Conservation (phyloP, 2,113 vertebrate species). For the Actenoides hombroni region DNA sequence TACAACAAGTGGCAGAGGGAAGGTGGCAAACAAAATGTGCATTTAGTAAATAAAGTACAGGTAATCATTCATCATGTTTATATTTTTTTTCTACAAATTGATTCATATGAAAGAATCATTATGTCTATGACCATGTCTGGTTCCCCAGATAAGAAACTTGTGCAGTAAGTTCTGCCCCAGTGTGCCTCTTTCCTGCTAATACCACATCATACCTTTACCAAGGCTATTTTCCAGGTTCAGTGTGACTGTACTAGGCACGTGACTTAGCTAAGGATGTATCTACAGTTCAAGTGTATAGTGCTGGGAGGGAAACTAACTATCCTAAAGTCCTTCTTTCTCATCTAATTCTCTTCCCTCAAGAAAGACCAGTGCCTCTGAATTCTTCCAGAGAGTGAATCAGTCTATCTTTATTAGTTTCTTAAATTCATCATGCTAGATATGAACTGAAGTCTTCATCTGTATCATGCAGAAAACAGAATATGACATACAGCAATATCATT, state of each 20-base stretch:
- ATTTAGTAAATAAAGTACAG: background rate
- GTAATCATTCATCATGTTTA: background rate
- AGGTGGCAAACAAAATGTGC: background rate
- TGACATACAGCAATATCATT: background rate
- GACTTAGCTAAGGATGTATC: background rate
- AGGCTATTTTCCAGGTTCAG: background rate
- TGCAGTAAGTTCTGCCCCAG: background rate
- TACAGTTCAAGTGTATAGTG: background rate
- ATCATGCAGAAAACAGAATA: background rate
- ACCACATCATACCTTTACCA: rapidly evolving
- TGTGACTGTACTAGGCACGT: background rate
- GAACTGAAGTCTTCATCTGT: background rate
- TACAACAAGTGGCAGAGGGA: background rate
- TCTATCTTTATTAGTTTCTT: background rate
- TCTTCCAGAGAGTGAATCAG: background rate
- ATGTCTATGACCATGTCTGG: background rate
- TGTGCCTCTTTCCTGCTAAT: background rate
- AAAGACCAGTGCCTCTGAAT: background rate
- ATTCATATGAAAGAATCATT: background rate
- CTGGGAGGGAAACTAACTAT: background rate
- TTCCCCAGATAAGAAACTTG: background rate
- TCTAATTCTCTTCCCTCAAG: background rate
- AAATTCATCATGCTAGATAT: background rate
- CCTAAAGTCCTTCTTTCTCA: background rate
- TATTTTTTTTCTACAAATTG: background rate